Evolutionary conservation across 2,113 vertebrate species (phyloP).

Genomic region (Hemiscyllium ocellatum): DNA sequence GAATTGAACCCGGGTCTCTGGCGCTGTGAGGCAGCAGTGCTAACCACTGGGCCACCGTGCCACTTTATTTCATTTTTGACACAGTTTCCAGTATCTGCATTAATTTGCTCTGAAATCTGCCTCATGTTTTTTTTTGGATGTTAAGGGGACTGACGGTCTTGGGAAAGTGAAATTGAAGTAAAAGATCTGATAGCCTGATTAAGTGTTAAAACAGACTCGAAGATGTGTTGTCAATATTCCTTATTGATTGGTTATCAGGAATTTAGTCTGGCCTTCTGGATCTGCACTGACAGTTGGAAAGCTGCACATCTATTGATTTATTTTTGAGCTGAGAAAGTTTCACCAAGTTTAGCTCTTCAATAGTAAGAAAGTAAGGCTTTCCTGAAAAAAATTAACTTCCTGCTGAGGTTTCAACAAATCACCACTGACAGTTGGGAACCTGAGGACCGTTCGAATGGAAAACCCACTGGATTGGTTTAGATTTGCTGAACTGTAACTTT

Average conservation of each 20-base stretch:
- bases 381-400: neutral
- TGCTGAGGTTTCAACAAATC: neutral
- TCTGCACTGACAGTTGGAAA: too few relatives aligned
- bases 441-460: neutral
- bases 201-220: neutral
- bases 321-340: neutral
- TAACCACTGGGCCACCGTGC: too few relatives aligned
- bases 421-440: neutral
- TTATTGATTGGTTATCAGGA: neutral
- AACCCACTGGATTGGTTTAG: neutral
- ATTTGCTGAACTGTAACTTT: neutral
- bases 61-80: too few relatives aligned
- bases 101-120: neutral
- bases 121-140: neutral
- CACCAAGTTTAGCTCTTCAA: neutral
- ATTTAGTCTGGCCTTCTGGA: neutral
- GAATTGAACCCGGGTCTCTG: too few relatives aligned
- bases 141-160: neutral
- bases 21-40: too few relatives aligned
- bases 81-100: too few relatives aligned
- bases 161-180: neutral
- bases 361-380: neutral
- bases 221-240: neutral
- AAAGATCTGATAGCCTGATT: neutral
- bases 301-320: neutral